Evolutionary conservation across 2,113 vertebrate species (phyloP), one percentile per base, ranked within the genome.

Genomic region (Ornithorhynchus anatinus): DNA sequence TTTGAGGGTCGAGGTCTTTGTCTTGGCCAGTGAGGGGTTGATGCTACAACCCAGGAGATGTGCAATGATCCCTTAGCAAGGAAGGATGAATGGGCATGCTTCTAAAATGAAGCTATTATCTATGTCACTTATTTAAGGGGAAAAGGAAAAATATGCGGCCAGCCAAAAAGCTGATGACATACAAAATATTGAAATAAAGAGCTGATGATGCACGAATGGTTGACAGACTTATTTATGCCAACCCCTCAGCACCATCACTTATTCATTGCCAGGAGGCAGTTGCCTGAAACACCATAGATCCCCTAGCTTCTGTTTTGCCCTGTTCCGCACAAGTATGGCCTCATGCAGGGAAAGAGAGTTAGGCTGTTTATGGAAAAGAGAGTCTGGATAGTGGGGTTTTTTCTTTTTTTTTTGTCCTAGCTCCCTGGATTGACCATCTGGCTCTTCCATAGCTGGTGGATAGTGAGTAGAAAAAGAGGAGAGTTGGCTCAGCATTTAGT

Each of bases 131-230:
- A 72, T 72, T 82, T 36, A 70, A 69, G 83, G 79, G 15, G 25
- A 69, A 20, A 32, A 66, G 64, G 73, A 84, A 86, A 68, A 82
- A 66, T 15, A 39, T 59, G 36, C 75, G 88, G 52, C 66, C 77
- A 85, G 63, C 60, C 59, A 68, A 74, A 82, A 20, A 53, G 73
- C 57, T 23, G 29, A 68, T 74, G 81, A 39, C 52, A 79, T 72
- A 69, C n/a, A 75, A 72, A 80, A 64, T 83, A 69, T 52, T 78
- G 68, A 84, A 84, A 85, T 77, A 77, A 87, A 80, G 72, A 82
- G 73, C 63, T 77, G 80, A 79, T 58, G 59, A 77, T 60, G 59
- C 39, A 61, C 0, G 3, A 77, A 81, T 10, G 37, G 59, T 22
- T 25, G 35, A 72, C 63, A 82, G 16, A 75, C 27, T 47, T 2